Percentiles rank a stretch among this genome's conserved stretches.
Evolutionary conservation across 2,113 vertebrate species (phyloP).

Genomic region (Poicephalus meyeri): DNA sequence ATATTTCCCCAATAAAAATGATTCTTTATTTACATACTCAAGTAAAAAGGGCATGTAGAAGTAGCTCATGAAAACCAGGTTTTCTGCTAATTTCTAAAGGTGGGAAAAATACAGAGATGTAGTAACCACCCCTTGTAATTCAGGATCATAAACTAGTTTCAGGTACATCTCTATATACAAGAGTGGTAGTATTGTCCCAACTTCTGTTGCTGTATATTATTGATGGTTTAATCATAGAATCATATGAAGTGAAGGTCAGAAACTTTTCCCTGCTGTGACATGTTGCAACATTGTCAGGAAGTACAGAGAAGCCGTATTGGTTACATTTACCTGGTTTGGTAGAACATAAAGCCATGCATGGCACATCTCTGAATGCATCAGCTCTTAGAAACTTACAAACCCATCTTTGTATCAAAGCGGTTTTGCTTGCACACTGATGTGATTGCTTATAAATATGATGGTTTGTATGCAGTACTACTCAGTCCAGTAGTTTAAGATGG

Average conservation of each 20-base stretch:
- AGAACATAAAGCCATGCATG: rapidly evolving
- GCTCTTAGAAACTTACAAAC: not conserved
- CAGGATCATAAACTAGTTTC: not conserved
- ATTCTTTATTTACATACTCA: not conserved
- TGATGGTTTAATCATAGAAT: not conserved
- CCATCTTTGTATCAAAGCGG: not conserved
- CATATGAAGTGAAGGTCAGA: not conserved
- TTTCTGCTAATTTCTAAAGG: not conserved
- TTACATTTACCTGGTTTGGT: not conserved
- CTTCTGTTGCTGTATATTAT: not conserved
- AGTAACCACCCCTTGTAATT: not conserved
- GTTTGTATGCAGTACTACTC: not conserved
- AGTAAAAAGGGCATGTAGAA: not conserved
- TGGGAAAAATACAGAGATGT: not conserved
- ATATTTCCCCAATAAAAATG: not conserved
- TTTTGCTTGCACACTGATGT: not conserved
- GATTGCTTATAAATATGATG: not conserved
- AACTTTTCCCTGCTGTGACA: not conserved
- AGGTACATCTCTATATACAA: not conserved
- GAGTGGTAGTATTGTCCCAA: not conserved
- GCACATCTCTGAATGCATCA: not conserved
- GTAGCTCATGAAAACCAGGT: not conserved
- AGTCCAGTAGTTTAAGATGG: not conserved
- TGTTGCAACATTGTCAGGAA: not conserved
- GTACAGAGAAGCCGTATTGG: not conserved